A percentile compares a stretch with the other conserved stretches of the same genome.
Conservation (phyloP, 2,888 invertebrate genomes). For the Acanthococcus lagerstroemiae region DNA sequence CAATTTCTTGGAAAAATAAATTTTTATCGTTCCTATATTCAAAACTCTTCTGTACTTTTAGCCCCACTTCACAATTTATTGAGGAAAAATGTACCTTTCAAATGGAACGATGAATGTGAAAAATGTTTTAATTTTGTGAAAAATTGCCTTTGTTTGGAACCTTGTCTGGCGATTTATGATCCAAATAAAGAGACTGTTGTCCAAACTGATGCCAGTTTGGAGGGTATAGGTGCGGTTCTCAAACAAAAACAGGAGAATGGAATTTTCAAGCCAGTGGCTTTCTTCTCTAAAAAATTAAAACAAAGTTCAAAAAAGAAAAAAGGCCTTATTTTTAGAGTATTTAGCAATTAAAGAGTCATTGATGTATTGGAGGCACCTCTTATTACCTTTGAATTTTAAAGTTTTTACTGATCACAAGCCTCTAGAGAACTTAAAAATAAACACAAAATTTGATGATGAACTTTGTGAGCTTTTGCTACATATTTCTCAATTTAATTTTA, state of each 20-base stretch:
- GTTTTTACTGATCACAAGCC: slow-evolving; percentile 31
- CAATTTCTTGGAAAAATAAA: no score
- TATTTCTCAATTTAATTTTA: slow-evolving; percentile 35
- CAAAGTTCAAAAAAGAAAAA: slow-evolving; percentile 34
- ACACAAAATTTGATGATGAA: slow-evolving; percentile 34
- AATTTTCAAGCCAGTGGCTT: slow-evolving; percentile 34
- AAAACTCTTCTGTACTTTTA: slow-evolving; percentile 9
- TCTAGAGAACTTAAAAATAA: slow-evolving; percentile 34
- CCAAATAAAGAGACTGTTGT: no score
- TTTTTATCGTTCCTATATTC: slow-evolving; percentile 29
- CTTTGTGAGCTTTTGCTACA: slow-evolving; percentile 35
- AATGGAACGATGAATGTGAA: no score
- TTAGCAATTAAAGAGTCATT: slow-evolving; percentile 31
- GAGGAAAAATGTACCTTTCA: slow-evolving; percentile 32
- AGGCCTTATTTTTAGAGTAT: slow-evolving; percentile 31
- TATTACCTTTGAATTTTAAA: slow-evolving; percentile 17
- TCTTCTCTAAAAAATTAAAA: slow-evolving; percentile 37
- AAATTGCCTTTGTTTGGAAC: no score
- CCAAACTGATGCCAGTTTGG: no score
- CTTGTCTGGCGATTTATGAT: no score
- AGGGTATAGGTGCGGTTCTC: slow-evolving; percentile 36
- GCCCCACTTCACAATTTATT: no score
- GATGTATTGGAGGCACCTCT: slow-evolving; percentile 30
- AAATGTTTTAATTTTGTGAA: no score
- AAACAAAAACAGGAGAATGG: no score